Conservation (phyloP, 2,797 vertebrate genomes). For the Anguilla marmorata region DNA sequence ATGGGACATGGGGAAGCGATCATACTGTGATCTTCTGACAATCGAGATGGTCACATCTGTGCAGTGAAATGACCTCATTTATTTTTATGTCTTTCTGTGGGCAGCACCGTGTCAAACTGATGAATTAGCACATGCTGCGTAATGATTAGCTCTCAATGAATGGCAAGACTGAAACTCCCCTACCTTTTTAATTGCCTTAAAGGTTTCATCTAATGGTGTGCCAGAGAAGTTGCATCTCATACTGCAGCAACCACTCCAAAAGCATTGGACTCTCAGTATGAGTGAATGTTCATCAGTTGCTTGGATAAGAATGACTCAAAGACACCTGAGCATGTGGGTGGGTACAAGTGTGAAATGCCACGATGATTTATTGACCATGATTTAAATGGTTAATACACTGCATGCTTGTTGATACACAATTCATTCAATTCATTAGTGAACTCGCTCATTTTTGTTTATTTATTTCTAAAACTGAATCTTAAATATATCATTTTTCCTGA, state of each 20-base stretch:
- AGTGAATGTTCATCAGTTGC: background rate
- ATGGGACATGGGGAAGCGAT: background rate
- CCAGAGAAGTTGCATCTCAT: background rate
- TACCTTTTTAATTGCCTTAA: background rate
- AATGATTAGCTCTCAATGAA: background rate
- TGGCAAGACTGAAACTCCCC: background rate
- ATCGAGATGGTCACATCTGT: conserved; percentile 5
- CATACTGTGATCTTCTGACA: background rate
- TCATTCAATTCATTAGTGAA: background rate
- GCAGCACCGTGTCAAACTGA: background rate
- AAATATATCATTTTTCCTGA: background rate
- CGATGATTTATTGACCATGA: background rate
- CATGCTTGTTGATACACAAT: background rate
- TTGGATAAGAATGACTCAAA: background rate
- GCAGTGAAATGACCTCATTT: background rate
- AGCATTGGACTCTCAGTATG: background rate
- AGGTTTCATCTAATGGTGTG: background rate
- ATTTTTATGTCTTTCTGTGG: background rate
- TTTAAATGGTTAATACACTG: background rate
- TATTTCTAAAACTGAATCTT: background rate
- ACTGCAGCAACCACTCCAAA: background rate
- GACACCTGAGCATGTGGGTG: background rate
- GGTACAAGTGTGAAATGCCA: background rate
- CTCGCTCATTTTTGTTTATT: background rate
- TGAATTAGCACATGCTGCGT: background rate